Evolutionary conservation across 2,797 vertebrate species (phyloP).

Genomic region (Pogonophryne albipinna): DNA sequence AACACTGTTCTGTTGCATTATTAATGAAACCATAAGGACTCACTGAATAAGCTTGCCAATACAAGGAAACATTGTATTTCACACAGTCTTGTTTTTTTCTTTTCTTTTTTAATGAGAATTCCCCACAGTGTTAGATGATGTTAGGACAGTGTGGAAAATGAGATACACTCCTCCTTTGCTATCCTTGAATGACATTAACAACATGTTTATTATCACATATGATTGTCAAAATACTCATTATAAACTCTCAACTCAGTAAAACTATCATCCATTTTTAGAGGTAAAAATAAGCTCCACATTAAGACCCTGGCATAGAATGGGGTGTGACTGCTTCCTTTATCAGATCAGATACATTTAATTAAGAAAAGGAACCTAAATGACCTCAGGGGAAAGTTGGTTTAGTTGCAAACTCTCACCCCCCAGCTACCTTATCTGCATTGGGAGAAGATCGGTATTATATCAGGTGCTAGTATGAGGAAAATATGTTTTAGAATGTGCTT

Average conservation of each 20-base stretch:
- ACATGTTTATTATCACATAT: background rate
- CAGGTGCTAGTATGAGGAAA: background rate
- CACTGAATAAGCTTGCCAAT: slow-evolving; percentile 8
- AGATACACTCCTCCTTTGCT: background rate
- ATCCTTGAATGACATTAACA: background rate
- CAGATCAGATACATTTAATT: background rate
- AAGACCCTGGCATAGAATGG: background rate
- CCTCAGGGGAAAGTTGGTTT: background rate
- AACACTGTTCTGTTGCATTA: slow-evolving; percentile 9
- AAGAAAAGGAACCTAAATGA: background rate
- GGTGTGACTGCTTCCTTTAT: background rate
- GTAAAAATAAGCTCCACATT: background rate
- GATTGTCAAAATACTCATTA: background rate
- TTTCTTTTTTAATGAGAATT: background rate
- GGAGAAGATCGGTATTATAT: background rate
- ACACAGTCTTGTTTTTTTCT: too few relatives aligned
- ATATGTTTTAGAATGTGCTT: background rate
- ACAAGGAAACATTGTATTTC: background rate
- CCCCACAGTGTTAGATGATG: background rate
- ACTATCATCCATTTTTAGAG: background rate
- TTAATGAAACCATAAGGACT: slow-evolving; percentile 13
- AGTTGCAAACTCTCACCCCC: background rate
- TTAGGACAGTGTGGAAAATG: background rate
- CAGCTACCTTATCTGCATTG: background rate
- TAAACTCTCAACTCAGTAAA: background rate